phyloP scores from a whole-genome alignment of 2,113 vertebrate species.

The Lophochroa leadbeateri region DNA sequence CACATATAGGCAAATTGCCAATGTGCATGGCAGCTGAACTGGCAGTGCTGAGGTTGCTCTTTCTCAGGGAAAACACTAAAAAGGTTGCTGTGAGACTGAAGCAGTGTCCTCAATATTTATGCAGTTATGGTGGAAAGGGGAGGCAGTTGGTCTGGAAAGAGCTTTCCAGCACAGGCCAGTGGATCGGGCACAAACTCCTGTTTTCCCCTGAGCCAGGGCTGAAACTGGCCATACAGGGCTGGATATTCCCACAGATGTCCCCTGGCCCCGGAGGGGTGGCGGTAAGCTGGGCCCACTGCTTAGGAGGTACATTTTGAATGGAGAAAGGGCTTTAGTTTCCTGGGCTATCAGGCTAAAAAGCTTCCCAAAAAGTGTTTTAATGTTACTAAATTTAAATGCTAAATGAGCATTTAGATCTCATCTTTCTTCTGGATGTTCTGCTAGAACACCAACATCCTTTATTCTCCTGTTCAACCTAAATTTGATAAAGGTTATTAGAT shows the following conservation, averaged over 20 bases:
- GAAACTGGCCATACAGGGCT: not conserved
- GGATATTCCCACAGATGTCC: not conserved
- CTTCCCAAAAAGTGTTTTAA: not conserved
- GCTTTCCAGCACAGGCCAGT: not conserved
- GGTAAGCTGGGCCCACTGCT: not conserved
- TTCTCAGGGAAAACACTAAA: not conserved
- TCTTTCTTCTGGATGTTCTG: not conserved
- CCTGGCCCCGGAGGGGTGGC: not conserved
- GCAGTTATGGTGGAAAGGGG: not conserved
- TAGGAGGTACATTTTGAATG: not conserved
- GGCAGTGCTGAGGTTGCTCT: not conserved
- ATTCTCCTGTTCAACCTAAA: not conserved
- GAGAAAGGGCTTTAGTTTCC: not conserved
- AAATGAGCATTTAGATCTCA: not conserved
- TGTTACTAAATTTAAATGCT: not conserved
- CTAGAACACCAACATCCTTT: not conserved
- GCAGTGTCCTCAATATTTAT: not conserved
- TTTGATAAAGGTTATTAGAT: not conserved
- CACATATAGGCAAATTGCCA: not conserved
- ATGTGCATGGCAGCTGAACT: accelerated
- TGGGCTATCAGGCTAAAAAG: not conserved
- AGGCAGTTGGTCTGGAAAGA: not conserved
- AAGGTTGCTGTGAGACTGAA: not conserved
- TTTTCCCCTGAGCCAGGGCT: not conserved
- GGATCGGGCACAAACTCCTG: accelerated